Base-by-base conservation (phyloP, 2,797 vertebrate species). In the Nannoperca obscura region DNA sequence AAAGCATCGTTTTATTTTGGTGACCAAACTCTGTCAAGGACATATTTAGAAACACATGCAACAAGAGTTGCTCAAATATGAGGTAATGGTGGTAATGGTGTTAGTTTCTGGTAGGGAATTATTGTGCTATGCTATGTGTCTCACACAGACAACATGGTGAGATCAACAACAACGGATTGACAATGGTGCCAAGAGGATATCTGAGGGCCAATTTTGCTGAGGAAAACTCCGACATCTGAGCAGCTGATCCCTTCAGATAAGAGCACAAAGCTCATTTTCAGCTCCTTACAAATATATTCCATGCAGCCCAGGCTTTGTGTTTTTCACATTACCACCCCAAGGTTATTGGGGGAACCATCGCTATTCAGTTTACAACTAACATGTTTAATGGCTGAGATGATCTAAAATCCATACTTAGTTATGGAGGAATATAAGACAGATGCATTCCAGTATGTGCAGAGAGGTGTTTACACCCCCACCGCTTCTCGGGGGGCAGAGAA, bases 191-290 rank as follows among this genome's bases (percentile, higher is more conserved):
- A 62, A 80, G 69, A 88, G 88, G 83, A 90, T 81, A 87, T 86
- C 78, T 86, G 76, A 84, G 78, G 88, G 76, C 84, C 86, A 90
- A 90, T 92, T 91, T 47, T 92, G 60, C 71, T 50, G 75, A 62
- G 85, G 79, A 87, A 82, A 85, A 86, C 91, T 90, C 73, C 55
- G 49, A 81, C 66, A 73, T 88, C 78, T 81, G 85, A 87, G 81
- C 88, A 78, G 82, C 82, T 91, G 91, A 93, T 93, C 86, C 79
- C 76, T 80, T 77, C 79, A 87, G 87, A 90, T 85, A 87, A 83
- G 74, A 86, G 61, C 71, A 76, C 49, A 81, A 83, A 87, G 78
- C 79, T 82, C 64, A 82, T 87, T 86, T 89, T 89, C 80, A 77
- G 71, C 76, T 83, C 59, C 50, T 67, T 64, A 65, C 76, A 76